Evolutionary conservation across 1,140 invertebrate genomes (phyloP).

Genomic region (Drosophila ironensis): DNA sequence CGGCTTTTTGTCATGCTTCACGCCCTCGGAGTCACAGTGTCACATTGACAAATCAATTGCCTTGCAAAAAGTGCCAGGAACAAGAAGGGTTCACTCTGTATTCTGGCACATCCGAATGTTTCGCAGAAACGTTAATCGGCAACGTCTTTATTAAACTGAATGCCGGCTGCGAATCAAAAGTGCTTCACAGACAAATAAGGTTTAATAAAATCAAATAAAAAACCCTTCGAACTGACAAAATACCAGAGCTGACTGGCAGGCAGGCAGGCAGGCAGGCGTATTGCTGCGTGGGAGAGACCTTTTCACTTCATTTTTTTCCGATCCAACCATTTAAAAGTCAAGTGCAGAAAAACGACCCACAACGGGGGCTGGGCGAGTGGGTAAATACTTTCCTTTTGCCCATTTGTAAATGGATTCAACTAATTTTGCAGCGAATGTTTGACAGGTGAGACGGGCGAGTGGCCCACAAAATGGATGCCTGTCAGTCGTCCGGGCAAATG

Average conservation of each 20-base stretch:
- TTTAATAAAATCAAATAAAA: conserved; percentile 53
- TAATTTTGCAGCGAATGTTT: conserved; percentile 58
- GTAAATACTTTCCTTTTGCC: conserved; percentile 16
- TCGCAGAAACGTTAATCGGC: conserved; percentile 31
- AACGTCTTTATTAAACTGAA: conserved; percentile 63
- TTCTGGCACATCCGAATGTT: conserved; percentile 36
- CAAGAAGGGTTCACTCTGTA: conserved; percentile 32
- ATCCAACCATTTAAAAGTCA: neutral
- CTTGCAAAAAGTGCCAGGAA: conserved; percentile 11
- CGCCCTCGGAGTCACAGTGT: conserved; percentile 9
- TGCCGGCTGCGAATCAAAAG: conserved; percentile 48
- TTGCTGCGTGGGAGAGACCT: conserved; percentile 44
- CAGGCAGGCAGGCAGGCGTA: too few relatives aligned
- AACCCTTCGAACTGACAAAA: conserved; percentile 36
- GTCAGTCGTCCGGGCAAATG: conserved; percentile 28
- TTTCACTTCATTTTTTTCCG: conserved; percentile 21
- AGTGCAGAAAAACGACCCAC: conserved; percentile 6
- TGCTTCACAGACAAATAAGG: conserved; percentile 61
- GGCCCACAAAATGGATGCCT: conserved; percentile 34
- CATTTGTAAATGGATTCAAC: conserved; percentile 58
- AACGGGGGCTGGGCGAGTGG: conserved; percentile 11
- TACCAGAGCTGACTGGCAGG: conserved; percentile 52
- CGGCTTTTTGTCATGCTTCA: conserved; percentile 33
- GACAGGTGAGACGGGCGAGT: conserved; percentile 44
- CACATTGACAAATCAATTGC: conserved; percentile 12